Conservation (phyloP, 2,113 vertebrate genomes). For the Cheirogaleus medius region DNA sequence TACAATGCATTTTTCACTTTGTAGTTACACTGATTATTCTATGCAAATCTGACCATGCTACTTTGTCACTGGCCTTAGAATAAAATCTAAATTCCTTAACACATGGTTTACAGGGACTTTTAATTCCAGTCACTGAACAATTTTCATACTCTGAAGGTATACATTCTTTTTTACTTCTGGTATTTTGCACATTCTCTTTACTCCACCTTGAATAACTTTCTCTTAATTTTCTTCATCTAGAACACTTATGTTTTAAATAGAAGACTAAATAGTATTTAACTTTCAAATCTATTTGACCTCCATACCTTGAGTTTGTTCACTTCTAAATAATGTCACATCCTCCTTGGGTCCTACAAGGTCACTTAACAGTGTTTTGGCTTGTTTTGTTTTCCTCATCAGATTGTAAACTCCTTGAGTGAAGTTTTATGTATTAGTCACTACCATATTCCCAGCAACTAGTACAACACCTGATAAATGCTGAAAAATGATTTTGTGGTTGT, state of each 20-base stretch:
- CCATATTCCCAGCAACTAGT: not conserved
- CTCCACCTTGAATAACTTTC: not conserved
- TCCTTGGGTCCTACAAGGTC: not conserved
- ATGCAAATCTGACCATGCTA: not conserved
- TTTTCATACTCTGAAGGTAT: not conserved
- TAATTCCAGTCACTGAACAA: not conserved
- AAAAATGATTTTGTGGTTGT: not conserved
- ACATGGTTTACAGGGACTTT: not conserved
- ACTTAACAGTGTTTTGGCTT: not conserved
- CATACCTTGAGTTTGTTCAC: not conserved
- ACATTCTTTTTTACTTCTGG: not conserved
- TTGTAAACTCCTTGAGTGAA: not conserved
- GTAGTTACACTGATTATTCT: not conserved
- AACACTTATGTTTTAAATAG: not conserved
- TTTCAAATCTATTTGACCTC: not conserved
- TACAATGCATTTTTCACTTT: not conserved
- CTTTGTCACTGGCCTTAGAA: not conserved
- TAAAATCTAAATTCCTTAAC: not conserved
- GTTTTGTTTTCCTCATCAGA: not conserved
- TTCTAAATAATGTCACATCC: not conserved
- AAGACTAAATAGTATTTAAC: not conserved
- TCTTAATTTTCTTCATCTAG: not conserved
- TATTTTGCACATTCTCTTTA: not conserved
- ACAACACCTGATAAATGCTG: not conserved
- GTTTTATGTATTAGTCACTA: not conserved